These are phyloP conservation scores for Hucho hucho DNA, from an alignment of 2,113 vertebrate species.

Conservation along the genomic window DNA sequence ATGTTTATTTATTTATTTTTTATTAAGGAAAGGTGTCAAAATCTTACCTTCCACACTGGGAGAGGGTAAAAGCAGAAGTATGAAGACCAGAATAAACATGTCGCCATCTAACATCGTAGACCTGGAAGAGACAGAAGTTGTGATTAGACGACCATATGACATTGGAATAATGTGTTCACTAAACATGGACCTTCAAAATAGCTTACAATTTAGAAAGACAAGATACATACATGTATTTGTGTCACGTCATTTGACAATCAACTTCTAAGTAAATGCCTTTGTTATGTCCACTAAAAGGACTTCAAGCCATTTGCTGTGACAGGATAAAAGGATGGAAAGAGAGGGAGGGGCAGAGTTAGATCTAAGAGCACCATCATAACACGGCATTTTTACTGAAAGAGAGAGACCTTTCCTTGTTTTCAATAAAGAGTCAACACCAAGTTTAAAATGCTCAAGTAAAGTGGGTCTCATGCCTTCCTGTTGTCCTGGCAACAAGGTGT, in stretches of 20 bases:
- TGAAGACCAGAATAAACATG: slow-evolving; percentile 80
- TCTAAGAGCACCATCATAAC: slow-evolving; percentile 15
- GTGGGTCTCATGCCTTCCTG: slow-evolving; percentile 78
- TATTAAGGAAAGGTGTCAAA: too few species aligned
- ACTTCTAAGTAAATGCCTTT: not conserved
- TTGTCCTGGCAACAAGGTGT: slow-evolving; percentile 79
- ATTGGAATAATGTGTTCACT: too few species aligned
- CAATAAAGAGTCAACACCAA: slow-evolving; percentile 68
- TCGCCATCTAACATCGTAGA: slow-evolving; percentile 76
- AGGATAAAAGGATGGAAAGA: not conserved
- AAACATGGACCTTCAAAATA: too few species aligned
- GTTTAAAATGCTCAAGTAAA: slow-evolving; percentile 74
- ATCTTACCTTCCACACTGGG: slow-evolving; percentile 84
- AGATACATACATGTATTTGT: too few species aligned
- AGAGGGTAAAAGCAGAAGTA: slow-evolving; percentile 78
- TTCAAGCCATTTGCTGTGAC: not conserved
- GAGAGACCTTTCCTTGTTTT: slow-evolving; percentile 56
- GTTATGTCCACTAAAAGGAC: not conserved
- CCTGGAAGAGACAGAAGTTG: slow-evolving; percentile 58
- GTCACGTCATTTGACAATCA: not conserved
- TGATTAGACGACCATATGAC: not conserved
- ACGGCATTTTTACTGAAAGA: slow-evolving; percentile 40
- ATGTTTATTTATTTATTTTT: not conserved
- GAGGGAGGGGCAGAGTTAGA: not conserved
- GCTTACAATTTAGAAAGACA: too few species aligned